Base-by-base conservation (phyloP, 1,140 invertebrate genomes). In the Drosophila suzukii region DNA sequence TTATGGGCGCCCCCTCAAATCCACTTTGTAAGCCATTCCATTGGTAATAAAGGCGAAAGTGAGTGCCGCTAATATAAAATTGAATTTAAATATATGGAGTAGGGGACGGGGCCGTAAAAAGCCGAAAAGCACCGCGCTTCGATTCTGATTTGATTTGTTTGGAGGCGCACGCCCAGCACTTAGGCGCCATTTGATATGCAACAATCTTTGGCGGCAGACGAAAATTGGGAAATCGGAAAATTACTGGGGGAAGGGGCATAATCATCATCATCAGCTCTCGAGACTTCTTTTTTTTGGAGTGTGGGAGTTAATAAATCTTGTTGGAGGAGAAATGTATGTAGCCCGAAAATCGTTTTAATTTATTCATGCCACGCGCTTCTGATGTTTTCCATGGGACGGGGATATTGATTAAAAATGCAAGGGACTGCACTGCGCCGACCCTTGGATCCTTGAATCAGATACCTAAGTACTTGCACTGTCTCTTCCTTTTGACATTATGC, bases 61-160 rank as follows among this genome's bases (percentile, higher is more conserved):
- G 81, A 81, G 81, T 78, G 83, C 61, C 65, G 80, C 83, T 88
- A 86, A 88, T 88, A 88, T 80, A 66, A 88, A 89, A 88, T 88
- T 88, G 84, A 88, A 88, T 89, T 88, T 88, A 89, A 88, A 88
- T 88, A 88, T 88, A 88, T 83, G 84, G 67, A 89, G 79, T 70
- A 60, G 84, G 78, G 73, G 81, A 57, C 84, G 70, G 78, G 73
- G 81, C 60, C 84, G 70, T 86, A 86, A 86, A 71, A 86, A 72
- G 65, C 66, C 49, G 36, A 77, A 65, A 74, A 73, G 63, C 67
- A 70, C 57, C 62, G 54, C 54, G 63, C 76, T 85, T 62, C 83
- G 75, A 79, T 79, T 79, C 53, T 71, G 84, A 88, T 89, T 83
- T 89, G 83, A 88, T 88, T 88, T 88, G 83, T 89, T 79, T 88